phyloP scores from a whole-genome alignment of 2,797 vertebrate species.

The Moxostoma hubbsi region DNA sequence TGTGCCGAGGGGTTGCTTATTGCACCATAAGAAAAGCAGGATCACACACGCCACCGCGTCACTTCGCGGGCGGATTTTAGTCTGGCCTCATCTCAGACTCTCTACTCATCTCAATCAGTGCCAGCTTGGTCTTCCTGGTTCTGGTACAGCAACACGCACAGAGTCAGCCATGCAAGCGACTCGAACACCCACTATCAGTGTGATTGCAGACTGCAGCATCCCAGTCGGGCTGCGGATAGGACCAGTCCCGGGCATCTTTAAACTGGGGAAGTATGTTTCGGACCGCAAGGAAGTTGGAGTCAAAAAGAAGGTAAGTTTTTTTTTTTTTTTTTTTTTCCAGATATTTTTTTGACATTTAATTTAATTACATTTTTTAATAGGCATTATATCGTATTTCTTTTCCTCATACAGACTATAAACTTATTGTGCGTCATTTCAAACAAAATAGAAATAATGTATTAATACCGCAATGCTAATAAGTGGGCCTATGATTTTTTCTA shows the following conservation, averaged over 20 bases:
- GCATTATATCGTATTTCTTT: no score
- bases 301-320: slow-evolving; percentile 90
- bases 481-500: no score
- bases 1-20: slow-evolving; percentile 71
- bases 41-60: slow-evolving; percentile 83
- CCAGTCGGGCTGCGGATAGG: slow-evolving; percentile 89
- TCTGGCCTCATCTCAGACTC: slow-evolving; percentile 81
- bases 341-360: neutral
- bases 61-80: slow-evolving; percentile 92
- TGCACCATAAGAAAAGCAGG: slow-evolving; percentile 89
- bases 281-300: slow-evolving; percentile 93
- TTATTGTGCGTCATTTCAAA: no score
- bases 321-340: neutral
- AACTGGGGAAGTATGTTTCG: slow-evolving; percentile 94
- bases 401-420: no score
- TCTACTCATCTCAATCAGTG: slow-evolving; percentile 73
- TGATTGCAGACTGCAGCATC: slow-evolving; percentile 92
- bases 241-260: slow-evolving; percentile 90
- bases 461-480: no score
- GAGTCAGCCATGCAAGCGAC: slow-evolving; percentile 86
- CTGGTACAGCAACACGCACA: slow-evolving; percentile 73
- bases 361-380: neutral
- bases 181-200: slow-evolving; percentile 85
- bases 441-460: no score
- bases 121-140: slow-evolving; percentile 80